Evolutionary conservation across 2,113 vertebrate genomes (phyloP).

Genomic region (Xyrauchen texanus): DNA sequence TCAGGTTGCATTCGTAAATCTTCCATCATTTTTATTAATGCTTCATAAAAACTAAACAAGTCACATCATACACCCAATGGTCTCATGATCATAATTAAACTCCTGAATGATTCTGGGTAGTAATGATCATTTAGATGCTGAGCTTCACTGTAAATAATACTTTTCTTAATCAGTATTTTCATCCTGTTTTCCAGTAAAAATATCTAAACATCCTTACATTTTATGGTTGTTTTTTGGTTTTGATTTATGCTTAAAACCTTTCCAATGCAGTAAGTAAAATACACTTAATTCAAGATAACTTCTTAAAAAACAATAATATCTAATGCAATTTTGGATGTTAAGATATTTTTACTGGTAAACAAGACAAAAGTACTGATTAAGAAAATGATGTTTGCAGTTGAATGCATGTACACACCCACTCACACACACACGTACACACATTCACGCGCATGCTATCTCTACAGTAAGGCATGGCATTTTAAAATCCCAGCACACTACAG

Average conservation of each 20-base stretch:
- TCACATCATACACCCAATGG: neutral
- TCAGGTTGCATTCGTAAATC: slow-evolving; percentile 17
- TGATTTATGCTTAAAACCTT: neutral
- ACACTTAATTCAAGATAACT: no score
- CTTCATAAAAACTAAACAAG: neutral
- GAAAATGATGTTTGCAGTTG: neutral
- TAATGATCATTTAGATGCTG: neutral
- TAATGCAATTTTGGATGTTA: neutral
- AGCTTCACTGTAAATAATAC: no score
- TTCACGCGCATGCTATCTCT: no score
- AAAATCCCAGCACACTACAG: neutral
- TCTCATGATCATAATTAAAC: neutral
- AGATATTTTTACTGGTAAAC: neutral
- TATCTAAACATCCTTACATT: no score
- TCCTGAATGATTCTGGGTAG: neutral
- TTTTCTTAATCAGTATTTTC: no score
- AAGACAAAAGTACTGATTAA: neutral
- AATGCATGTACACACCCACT: neutral
- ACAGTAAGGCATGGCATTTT: slow-evolving; percentile 38
- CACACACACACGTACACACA: no score
- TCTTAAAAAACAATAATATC: neutral
- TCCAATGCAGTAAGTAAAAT: neutral
- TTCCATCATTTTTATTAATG: neutral
- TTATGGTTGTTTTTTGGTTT: no score
- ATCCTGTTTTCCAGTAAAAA: no score